Base-by-base conservation (phyloP, 2,113 vertebrate species). In the Aegotheles bennettii region DNA sequence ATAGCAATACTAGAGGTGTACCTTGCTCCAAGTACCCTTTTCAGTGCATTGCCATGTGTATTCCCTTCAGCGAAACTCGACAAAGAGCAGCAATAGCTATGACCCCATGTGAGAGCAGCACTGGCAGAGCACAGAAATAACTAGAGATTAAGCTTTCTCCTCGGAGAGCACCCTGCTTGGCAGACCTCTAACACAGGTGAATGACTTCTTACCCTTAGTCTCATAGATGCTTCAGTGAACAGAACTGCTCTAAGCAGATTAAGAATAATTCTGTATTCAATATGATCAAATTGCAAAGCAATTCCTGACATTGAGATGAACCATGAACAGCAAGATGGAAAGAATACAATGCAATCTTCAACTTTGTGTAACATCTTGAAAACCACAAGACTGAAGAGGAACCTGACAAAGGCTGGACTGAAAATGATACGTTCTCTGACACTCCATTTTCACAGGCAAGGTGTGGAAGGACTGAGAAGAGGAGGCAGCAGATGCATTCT, bases 201-300 rank as follows among this genome's bases (percentile, higher is more conserved):
- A 23, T 0, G 1, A 13, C 40, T 65, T 4, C 33, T 12, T 10
- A 45, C 74, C 29, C 20, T 16, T 3, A 13, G 40, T 14, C 11
- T 19, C 2, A 0, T 0, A 63, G 45, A 29, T 13, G 33, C 50
- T 33, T 1, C 3, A 2, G 23, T 25, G 36, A 65, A 25, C 0
- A 33, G 36, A 60, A 57, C 51, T 42, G 33, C 64, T 47, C 40
- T 25, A 26, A 31, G 9, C 40, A 45, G 21, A 38, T 9, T 1
- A 54, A n/a, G 8, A 31, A 8, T n/a, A 70, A 35, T 16, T 64
- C 48, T 45, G 0, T 15, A 45, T 38, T 64, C 43, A 15, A 5
- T 1, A 19, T 2, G 16, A 68, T 12, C 60, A 64, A 23, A 45
- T 3, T n/a, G 17, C 33, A 87, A 81, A 67, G 68, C 63, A 63